Base-by-base conservation (phyloP, 2,797 vertebrate genomes). In the Aphelocoma californica region DNA sequence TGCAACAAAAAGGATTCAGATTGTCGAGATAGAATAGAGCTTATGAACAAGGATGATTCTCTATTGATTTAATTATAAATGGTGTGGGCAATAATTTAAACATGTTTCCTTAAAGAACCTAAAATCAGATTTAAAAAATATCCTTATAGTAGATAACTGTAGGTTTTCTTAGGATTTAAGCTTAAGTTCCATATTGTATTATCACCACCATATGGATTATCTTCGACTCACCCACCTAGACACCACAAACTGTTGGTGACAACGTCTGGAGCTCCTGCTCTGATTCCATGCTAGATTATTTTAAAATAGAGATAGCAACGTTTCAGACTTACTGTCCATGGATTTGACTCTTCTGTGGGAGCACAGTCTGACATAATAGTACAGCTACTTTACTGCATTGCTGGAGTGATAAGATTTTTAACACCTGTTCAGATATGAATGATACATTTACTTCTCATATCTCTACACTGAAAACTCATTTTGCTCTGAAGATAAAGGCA, bases 391-490 rank as follows among this genome's bases (percentile, higher is more conserved):
- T 69, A 51, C 79, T 93, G 57, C 66, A 17, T 45, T 85, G 70
- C 87, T 93, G 7, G 69, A 62, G 73, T 54, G 89, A 93, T 92
- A 92, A 92, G 85, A 79, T 88, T 91, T 94, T 95, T 66, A 94
- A 70, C 60, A 64, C 82, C 58, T 92, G 58, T 79, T 90, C 88
- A 88, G 90, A 96, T 96, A 90, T 45, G 73, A 86, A 18, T 61
- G 93, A 93, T 96, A 92, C 53, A 86, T 92, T 93, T 93, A 28
- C 57, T 92, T 78, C 62, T 79, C 72, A 18, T 84, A 88, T 94
- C 89, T 84, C 87, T 70, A 62, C 42, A 28, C 60, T 73, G 91
- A 93, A 95, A 96, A 93, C 77, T 93, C 77, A 91, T 96, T 97
- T 96, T 80, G 29, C 80, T 90, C 77, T 2, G 3, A 77, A 90